Conservation (phyloP, 2,113 vertebrate genomes). For the Engraulis encrasicolus region DNA sequence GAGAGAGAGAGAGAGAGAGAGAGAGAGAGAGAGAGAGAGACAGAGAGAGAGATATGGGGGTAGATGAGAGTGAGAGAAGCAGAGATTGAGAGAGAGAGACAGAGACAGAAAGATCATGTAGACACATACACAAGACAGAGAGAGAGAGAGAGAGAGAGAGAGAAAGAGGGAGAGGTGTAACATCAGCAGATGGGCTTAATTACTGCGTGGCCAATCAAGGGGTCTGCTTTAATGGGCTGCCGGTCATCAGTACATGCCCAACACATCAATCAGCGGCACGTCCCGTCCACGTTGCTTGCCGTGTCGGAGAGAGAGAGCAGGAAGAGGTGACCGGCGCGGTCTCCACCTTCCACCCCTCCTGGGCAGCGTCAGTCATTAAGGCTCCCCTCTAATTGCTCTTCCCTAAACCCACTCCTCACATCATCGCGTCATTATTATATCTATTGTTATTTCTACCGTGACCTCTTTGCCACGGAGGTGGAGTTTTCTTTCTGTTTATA, state of each 20-base stretch:
- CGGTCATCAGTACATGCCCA: slow-evolving; percentile 64
- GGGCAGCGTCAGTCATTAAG: slow-evolving; percentile 54
- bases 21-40: too few species aligned
- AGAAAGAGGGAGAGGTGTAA: slow-evolving; percentile 62
- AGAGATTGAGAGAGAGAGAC: background rate
- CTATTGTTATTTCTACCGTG: background rate
- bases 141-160: background rate
- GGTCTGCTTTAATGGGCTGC: slow-evolving; percentile 73
- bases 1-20: too few species aligned
- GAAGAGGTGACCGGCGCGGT: background rate
- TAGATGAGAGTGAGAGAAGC: too few species aligned
- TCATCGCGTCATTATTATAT: background rate
- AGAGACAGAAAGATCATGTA: background rate
- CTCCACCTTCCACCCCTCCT: background rate
- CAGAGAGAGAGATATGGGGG: too few species aligned
- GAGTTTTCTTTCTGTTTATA: too few species aligned
- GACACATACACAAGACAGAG: background rate
- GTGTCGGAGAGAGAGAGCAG: background rate
- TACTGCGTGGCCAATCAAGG: slow-evolving; percentile 74
- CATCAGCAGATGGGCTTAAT: slow-evolving; percentile 78
- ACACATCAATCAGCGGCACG: slow-evolving; percentile 30
- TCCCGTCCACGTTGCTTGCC: too few species aligned
- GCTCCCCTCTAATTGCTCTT: slow-evolving; percentile 50
- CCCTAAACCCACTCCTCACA: slow-evolving; percentile 32
- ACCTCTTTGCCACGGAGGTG: too few species aligned